Evolutionary conservation across 2,797 vertebrate species (phyloP).

Genomic region (Buceros bicornis): DNA sequence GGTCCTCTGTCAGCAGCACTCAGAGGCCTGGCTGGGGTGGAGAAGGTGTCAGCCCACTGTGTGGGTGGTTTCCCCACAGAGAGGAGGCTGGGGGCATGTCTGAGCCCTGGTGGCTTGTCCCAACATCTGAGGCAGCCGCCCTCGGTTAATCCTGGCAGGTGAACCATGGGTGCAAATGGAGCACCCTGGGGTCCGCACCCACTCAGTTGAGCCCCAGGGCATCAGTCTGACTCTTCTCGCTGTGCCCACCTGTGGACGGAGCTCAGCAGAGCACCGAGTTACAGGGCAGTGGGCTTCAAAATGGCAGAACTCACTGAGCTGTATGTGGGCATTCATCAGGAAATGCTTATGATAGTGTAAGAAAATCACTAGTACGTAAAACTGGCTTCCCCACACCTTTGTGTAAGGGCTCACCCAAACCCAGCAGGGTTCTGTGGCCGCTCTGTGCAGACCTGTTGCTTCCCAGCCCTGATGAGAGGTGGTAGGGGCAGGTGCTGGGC

Average conservation of each 20-base stretch:
- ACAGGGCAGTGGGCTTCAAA: not conserved
- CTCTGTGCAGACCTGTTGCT: not conserved
- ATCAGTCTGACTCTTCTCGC: not conserved
- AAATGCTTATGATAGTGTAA: not conserved
- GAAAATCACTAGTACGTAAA: not conserved
- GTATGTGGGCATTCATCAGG: not conserved
- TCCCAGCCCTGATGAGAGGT: accelerated
- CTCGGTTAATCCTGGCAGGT: not conserved
- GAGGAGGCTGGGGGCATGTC: not conserved
- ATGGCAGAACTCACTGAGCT: not conserved
- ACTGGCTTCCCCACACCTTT: not conserved
- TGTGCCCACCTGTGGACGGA: accelerated
- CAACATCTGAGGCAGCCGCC: not conserved
- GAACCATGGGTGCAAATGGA: not conserved
- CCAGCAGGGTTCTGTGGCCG: accelerated
- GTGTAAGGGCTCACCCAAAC: not conserved
- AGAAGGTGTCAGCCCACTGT: accelerated
- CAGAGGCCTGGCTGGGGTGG: not conserved
- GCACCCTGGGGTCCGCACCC: not conserved
- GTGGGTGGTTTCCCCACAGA: not conserved
- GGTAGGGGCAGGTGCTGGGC: accelerated
- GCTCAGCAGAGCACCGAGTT: not conserved
- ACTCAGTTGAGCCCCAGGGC: not conserved
- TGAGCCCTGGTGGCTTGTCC: not conserved
- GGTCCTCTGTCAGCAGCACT: not conserved